A percentile compares a stretch with the other conserved stretches of the same genome.
Evolutionary conservation across 2,113 vertebrate species (phyloP).

Genomic region (Craseonycteris thonglongyai): DNA sequence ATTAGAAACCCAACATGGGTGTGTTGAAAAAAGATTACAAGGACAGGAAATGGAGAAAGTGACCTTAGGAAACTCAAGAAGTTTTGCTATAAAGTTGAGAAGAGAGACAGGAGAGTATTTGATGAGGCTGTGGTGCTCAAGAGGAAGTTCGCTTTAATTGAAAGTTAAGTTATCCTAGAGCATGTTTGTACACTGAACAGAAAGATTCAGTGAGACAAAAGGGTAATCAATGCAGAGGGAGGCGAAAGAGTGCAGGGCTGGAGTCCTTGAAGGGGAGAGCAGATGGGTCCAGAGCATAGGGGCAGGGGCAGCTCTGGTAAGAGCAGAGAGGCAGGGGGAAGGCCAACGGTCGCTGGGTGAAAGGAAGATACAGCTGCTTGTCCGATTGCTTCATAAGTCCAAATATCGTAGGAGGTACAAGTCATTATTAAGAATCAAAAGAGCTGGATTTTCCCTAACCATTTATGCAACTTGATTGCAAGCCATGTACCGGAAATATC

Average conservation of each 20-base stretch:
- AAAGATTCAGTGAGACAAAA: neutral
- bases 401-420: neutral
- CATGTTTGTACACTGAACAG: neutral
- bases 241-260: neutral
- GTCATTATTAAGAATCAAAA: neutral
- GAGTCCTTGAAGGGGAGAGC: neutral
- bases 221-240: neutral
- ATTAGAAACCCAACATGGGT: neutral
- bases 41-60: neutral
- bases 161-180: neutral
- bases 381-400: neutral
- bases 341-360: neutral
- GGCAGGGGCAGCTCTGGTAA: neutral
- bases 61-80: neutral
- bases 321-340: neutral
- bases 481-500: no score
- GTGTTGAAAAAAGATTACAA: no score
- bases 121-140: neutral
- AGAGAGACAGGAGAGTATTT: neutral
- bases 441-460: neutral
- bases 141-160: neutral
- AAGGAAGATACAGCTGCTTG: neutral
- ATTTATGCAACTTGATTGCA: rapidly evolving
- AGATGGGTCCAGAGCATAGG: neutral
- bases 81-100: neutral